Evolutionary conservation across 2,797 vertebrate species (phyloP), one percentile per base, ranked within the genome.

Genomic region (Microctenopoma steveboyesi): DNA sequence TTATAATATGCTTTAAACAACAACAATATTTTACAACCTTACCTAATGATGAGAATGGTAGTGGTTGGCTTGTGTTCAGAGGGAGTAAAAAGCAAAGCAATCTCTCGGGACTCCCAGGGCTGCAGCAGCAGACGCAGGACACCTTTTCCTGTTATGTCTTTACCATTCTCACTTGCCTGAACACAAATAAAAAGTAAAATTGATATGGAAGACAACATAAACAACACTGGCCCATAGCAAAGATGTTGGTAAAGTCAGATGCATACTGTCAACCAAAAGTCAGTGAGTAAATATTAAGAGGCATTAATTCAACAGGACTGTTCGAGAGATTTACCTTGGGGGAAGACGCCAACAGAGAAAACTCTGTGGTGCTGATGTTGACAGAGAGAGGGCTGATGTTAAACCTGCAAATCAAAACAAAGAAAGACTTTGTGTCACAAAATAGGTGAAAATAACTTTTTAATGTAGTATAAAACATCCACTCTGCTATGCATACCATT

Each of bases 11-110:
- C 30, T 33, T 33, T 6, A 33, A 33, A 33, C 4, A 33, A 7
- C 7, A 35, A 35, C 7, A 35, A 35, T 49, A 3, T 27, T 39
- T 14, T 51, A 11, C 48, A 25, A 47, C 4, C 13, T n/a, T 90
- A 99, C 98, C 98, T 96, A 89, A 99, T 95, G 47, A 99, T 90
- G 78, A 99, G 95, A 79, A 98, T 85, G 4, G 97, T 98, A 62
- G 94, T 88, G 69, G 96, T 95, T 71, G 93, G 95, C 83, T 94
- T 97, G 74, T 97, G 95, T 85, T 97, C 96, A 13, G 93, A 82
- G 0, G 97, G 97, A 13, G 93, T 95, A 82, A 96, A 99, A 68
- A 95, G 89, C 16, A 99, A 95, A 14, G 95, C 94, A 5, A 99
- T 84, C 55, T 94, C 95, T 81, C 90, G 95, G 56, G 80, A 87